phyloP scores from a whole-genome alignment of 1,140 invertebrate species.

The Diorhabda elongata region DNA sequence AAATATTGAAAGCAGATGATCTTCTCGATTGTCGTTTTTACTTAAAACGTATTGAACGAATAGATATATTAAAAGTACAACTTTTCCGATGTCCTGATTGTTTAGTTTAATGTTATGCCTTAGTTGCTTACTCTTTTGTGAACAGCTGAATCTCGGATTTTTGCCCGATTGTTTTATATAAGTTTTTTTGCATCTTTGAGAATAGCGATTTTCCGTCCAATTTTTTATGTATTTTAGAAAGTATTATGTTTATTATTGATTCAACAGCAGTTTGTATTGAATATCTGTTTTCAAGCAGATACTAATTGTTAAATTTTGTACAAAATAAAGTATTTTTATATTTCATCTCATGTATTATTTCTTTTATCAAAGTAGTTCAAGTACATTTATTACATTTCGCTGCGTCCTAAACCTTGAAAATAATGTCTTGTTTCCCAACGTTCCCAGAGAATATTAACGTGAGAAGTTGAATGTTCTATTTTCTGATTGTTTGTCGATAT shows the following conservation, averaged over 20 bases:
- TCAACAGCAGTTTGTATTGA: background rate
- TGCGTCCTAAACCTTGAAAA: conserved; percentile 22
- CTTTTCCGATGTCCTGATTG: too few species aligned
- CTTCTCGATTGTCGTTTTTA: too few species aligned
- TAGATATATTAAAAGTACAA: too few species aligned
- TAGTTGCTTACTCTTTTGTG: too few species aligned
- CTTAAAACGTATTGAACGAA: too few species aligned
- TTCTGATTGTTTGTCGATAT: background rate
- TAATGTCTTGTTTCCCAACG: conserved; percentile 12
- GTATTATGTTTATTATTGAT: conserved; percentile 13
- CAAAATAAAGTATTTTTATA: conserved; percentile 21
- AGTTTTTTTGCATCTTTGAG: too few species aligned
- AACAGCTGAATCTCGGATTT: too few species aligned
- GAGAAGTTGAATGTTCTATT: conserved; percentile 3
- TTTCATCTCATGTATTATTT: background rate
- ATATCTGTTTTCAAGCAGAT: conserved; percentile 14
- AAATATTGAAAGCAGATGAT: too few species aligned
- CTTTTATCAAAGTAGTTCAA: conserved; percentile 27
- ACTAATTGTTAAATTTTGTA: conserved; percentile 16
- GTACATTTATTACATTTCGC: conserved; percentile 26
- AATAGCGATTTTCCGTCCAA: conserved; percentile 5
- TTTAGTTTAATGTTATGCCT: too few species aligned
- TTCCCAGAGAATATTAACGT: conserved; percentile 8
- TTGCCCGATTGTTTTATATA: too few species aligned
- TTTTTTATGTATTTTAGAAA: conserved; percentile 8